A percentile compares a stretch with the other conserved stretches of the same genome.
These are phyloP conservation scores for Hirtodrosophila cameraria DNA, from an alignment of 2,888 invertebrate species.

Conservation along the genomic window DNA sequence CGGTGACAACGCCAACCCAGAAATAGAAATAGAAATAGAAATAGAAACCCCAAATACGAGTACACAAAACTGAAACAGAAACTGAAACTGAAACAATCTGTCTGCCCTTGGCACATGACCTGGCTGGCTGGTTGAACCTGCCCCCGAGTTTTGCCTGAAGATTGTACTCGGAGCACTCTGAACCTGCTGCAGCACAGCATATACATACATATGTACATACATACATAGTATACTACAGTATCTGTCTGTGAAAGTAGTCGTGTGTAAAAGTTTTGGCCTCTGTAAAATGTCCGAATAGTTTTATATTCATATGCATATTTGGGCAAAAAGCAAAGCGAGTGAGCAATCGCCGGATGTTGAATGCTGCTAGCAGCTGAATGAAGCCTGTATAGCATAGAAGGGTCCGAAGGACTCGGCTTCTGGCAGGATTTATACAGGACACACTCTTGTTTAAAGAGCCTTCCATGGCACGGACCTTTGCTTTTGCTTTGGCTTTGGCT, in stretches of 20 bases:
- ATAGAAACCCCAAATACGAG: neutral
- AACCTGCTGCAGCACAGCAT: constrained; percentile 18
- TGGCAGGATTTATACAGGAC: constrained; percentile 10
- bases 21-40: too few species aligned
- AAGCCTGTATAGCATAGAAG: too few species aligned
- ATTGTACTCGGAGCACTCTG: constrained; percentile 14
- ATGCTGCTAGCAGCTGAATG: constrained; percentile 6
- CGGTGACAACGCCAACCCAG: constrained; percentile 64
- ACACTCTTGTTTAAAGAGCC: constrained; percentile 69
- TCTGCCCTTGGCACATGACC: constrained; percentile 54
- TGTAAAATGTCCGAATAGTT: constrained; percentile 69
- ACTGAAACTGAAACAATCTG: constrained; percentile 34
- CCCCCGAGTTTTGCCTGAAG: constrained; percentile 21
- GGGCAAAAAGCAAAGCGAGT: constrained; percentile 49
- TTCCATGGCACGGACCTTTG: constrained; percentile 16
- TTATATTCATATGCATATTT: constrained; percentile 78
- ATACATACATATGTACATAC: too few species aligned
- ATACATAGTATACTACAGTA: too few species aligned
- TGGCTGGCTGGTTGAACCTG: constrained; percentile 2
- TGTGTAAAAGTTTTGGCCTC: constrained; percentile 52
- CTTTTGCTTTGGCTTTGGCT: constrained; percentile 34
- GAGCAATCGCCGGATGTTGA: constrained; percentile 60
- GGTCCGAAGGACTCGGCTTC: too few species aligned
- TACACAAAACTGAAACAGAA: constrained; percentile 23
- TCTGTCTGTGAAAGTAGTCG: constrained; percentile 31